Percentiles rank a stretch among this genome's conserved stretches.
Evolutionary conservation across 1,140 invertebrate genomes (phyloP).

Genomic region (Coenobita brevimanus): DNA sequence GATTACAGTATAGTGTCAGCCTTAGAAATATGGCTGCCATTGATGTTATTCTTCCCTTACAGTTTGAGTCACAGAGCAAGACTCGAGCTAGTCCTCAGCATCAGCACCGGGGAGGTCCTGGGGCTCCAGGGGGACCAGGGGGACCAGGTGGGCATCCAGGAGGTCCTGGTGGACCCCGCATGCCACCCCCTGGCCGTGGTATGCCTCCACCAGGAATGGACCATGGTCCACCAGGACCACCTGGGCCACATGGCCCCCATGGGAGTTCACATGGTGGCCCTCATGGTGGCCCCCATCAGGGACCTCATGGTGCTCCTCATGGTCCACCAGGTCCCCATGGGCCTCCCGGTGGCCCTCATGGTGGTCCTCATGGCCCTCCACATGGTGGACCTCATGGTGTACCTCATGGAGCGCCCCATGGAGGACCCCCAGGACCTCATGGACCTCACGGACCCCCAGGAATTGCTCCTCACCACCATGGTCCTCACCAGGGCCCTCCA

Average conservation of each 20-base stretch:
- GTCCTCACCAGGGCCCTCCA: conserved; percentile 67
- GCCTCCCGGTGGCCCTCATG: conserved; percentile 67
- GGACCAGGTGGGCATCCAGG: conserved; percentile 73
- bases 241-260: conserved; percentile 65
- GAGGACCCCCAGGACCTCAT: conserved; percentile 72
- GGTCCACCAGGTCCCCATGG: conserved; percentile 66
- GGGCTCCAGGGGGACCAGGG: conserved; percentile 60
- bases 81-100: conserved; percentile 85
- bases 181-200: conserved; percentile 79
- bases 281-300: conserved; percentile 34
- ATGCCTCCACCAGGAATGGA: conserved; percentile 81
- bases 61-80: conserved; percentile 94
- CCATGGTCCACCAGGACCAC: conserved; percentile 65
- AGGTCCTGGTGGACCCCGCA: conserved; percentile 77
- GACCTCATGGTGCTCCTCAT: conserved; percentile 71
- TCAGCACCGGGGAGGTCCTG: conserved; percentile 74
- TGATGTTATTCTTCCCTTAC: conserved; percentile 21
- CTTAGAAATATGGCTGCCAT: too few relatives aligned
- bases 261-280: conserved; percentile 72
- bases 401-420: conserved; percentile 75
- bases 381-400: conserved; percentile 74
- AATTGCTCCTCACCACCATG: conserved; percentile 74
- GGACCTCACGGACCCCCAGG: conserved; percentile 65
- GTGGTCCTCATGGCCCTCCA: conserved; percentile 40
- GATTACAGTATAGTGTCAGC: too few relatives aligned